Base-by-base conservation (phyloP, 2,888 invertebrate genomes). In the Petrolisthes cinctipes region DNA sequence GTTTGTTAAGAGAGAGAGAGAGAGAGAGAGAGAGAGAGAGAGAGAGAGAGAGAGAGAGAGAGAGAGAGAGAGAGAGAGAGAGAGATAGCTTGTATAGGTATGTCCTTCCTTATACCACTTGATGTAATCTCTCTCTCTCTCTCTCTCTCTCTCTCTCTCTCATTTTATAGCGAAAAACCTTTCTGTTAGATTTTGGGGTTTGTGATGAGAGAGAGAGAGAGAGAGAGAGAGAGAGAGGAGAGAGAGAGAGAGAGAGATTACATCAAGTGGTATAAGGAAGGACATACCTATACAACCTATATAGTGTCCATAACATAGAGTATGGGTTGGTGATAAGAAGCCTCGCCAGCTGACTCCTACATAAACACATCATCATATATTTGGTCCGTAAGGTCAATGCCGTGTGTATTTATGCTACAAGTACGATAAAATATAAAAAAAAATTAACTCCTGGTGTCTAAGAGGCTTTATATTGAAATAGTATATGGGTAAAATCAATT, bases 1-100 rank as follows among this genome's bases (percentile, higher is more conserved):
- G 17, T 17, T 5, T n/a, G 73, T 4, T 17, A 5, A 56, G 54
- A 20, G 54, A 80, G 54, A 56, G n/a, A 7, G 56, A n/a, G 79
- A 20, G 54, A 56, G 54, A 20, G 79, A 20, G 56, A 51, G 51
- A 76, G 51, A 51, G 76, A 51, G 76, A 76, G 76, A 76, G 76
- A 76, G 37, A 76, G 76, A 17, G 51, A 51, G 37, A 37, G 76
- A 51, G 37, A 51, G 76, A 17, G 37, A 51, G 51, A 17, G 7
- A 76, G 76, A 76, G 7, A 76, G 37, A 76, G 76, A 7, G 76
- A 76, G 76, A 7, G 23, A 17, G 23, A 51, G 17, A 76, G 76
- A 76, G 37, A 17, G n/a, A 37, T 37, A 51, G 51, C 61, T 61
- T 61, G 7, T 6, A 6, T 14, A 61, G 61, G 7, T 14, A 61